Evolutionary conservation across 2,113 vertebrate species (phyloP).

Genomic region (Uria aalge): DNA sequence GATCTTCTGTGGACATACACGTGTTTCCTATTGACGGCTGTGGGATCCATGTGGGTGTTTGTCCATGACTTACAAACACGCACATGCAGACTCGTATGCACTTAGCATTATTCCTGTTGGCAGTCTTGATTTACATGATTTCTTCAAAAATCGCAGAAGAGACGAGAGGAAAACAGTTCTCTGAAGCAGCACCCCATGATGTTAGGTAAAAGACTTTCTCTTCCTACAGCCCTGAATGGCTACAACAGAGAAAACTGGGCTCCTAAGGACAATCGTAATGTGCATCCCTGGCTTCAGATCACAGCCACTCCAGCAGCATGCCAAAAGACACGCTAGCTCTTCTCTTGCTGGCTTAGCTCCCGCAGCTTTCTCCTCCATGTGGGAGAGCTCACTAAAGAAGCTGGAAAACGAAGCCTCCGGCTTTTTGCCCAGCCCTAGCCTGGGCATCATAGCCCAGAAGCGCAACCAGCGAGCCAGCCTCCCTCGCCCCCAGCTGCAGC

Average conservation of each 20-base stretch:
- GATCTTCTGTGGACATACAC: background rate
- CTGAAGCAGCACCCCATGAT: background rate
- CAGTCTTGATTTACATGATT: background rate
- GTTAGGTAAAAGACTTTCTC: background rate
- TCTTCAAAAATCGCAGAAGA: background rate
- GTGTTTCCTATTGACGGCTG: constrained; percentile 24
- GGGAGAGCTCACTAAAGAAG: background rate
- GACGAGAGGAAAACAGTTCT: background rate
- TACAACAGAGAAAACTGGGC: background rate
- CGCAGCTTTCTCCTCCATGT: background rate
- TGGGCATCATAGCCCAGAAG: background rate
- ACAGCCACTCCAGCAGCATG: background rate
- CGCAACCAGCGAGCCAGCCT: background rate
- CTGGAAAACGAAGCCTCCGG: background rate
- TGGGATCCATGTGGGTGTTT: background rate
- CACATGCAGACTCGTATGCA: background rate
- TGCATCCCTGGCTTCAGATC: background rate
- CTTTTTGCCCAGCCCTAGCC: background rate
- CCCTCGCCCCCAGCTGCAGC: background rate
- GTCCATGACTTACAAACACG: background rate
- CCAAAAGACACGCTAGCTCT: background rate
- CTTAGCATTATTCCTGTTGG: background rate
- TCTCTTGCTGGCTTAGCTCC: background rate
- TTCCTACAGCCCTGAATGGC: background rate
- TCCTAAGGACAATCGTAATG: background rate